phyloP scores from a whole-genome alignment of 2,888 invertebrate species.

The Margaritifera margaritifera region DNA sequence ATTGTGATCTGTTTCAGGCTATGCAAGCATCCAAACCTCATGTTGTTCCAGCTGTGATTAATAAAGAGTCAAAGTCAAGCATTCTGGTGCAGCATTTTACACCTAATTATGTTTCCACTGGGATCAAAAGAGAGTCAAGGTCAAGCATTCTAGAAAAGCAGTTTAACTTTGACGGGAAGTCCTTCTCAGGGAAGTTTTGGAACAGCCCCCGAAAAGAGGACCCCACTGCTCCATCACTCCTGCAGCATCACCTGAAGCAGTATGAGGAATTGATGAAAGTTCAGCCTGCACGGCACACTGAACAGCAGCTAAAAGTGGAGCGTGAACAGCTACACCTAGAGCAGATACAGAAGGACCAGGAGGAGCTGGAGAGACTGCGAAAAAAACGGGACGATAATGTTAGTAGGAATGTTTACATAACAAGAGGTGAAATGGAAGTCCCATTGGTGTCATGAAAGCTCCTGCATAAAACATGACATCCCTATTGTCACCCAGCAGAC shows the following conservation, averaged over 20 bases:
- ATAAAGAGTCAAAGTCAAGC: too few species aligned
- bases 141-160: too few species aligned
- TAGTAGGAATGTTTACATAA: neutral
- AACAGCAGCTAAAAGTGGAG: slow-evolving; percentile 33
- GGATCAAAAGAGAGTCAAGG: too few species aligned
- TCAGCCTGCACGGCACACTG: slow-evolving; percentile 40
- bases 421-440: too few species aligned
- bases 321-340: slow-evolving; percentile 17
- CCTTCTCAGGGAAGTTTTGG: too few species aligned
- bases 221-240: neutral
- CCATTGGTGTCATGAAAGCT: neutral
- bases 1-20: too few species aligned
- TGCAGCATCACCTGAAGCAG: slow-evolving; percentile 29
- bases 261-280: slow-evolving; percentile 36
- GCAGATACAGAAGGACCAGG: slow-evolving; percentile 17
- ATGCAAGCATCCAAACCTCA: too few species aligned
- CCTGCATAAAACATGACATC: neutral
- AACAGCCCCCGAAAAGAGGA: too few species aligned
- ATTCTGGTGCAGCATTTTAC: too few species aligned
- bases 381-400: slow-evolving; percentile 6
- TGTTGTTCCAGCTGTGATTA: too few species aligned
- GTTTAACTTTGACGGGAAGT: too few species aligned
- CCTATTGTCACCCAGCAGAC: neutral
- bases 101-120: too few species aligned
- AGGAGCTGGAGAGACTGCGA: slow-evolving; percentile 28